Conservation (phyloP, 2,113 vertebrate genomes). For the Sminthopsis crassicaudata region DNA sequence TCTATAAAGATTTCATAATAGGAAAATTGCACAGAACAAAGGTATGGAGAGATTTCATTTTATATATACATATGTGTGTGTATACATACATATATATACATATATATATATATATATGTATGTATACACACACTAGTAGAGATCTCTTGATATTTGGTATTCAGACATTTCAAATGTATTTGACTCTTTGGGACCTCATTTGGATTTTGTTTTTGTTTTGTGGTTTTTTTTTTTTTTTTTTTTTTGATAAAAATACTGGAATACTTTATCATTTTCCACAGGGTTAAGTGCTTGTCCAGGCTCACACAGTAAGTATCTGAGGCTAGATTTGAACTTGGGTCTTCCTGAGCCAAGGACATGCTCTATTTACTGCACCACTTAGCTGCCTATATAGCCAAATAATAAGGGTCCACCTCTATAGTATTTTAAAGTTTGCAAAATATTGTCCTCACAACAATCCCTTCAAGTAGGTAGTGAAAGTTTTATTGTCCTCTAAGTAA, state of each 20-base stretch:
- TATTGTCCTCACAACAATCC: neutral
- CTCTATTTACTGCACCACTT: neutral
- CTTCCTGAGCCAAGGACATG: neutral
- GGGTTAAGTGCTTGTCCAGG: neutral
- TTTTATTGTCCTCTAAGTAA: neutral
- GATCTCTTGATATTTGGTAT: neutral
- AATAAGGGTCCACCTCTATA: neutral
- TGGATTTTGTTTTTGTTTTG: too few relatives aligned
- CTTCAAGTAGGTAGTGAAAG: neutral
- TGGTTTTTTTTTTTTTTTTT: too few relatives aligned
- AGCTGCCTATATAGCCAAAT: neutral
- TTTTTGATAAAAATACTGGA: neutral
- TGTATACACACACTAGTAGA: neutral
- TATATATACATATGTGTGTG: neutral
- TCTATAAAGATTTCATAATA: neutral
- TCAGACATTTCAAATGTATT: too few relatives aligned
- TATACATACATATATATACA: too few relatives aligned
- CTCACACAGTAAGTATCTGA: neutral
- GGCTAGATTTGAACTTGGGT: neutral
- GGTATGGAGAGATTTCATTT: neutral
- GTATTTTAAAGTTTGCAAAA: neutral
- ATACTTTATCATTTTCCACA: neutral
- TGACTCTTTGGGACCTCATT: too few relatives aligned
- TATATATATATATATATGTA: too few relatives aligned
- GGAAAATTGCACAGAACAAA: neutral